Evolutionary conservation across 2,888 invertebrate species (phyloP), one percentile per base, ranked within the genome.

Genomic region (Drosophila diplacantha): DNA sequence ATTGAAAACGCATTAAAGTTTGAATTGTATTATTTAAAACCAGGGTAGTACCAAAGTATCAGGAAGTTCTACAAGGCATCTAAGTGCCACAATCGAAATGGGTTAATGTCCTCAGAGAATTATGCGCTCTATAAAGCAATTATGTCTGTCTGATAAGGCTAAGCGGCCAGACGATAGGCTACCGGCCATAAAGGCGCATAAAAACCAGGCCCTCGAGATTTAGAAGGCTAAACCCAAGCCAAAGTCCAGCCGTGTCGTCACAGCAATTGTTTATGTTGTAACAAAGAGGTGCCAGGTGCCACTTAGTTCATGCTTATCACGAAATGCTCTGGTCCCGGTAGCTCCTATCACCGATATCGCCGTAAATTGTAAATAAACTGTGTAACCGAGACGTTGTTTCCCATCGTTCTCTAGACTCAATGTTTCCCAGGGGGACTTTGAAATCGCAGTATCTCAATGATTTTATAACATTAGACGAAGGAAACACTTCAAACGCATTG

Each of bases 201-300:
- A 47, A 47, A 41, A 29, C 53, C 53, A 35, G 37, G 44, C 51
- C 39, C 37, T 53, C 35, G 31, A 49, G 34, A 24, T 32, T 26
- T 11, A 11, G 50, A 41, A 34, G 50, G 41, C 34, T 43, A 24
- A 31, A 9, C 9, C 44, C 3, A 20, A 20, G 14, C 18, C 61
- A 61, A 61, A 61, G 61, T 61, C 50, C 51, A 14, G 24, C 3
- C 6, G n/a, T 61, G 62, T 61, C 61, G 61, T 61, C 61, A 61
- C 41, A 14, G 7, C 18, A 8, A 14, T 43, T 50, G 63, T 32
- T 61, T 61, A 61, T 62, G 61, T 43, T 61, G 61, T 61, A 61
- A 61, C 60, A n/a, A 41, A 43, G 41, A 34, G 22, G n/a, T 12
- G 16, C 16, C 60, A 46, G 50, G 62, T 60, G 60, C 41, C 22